Evolutionary conservation across 2,113 vertebrate genomes (phyloP), one percentile per base, ranked within the genome.

Genomic region (Caretta caretta): DNA sequence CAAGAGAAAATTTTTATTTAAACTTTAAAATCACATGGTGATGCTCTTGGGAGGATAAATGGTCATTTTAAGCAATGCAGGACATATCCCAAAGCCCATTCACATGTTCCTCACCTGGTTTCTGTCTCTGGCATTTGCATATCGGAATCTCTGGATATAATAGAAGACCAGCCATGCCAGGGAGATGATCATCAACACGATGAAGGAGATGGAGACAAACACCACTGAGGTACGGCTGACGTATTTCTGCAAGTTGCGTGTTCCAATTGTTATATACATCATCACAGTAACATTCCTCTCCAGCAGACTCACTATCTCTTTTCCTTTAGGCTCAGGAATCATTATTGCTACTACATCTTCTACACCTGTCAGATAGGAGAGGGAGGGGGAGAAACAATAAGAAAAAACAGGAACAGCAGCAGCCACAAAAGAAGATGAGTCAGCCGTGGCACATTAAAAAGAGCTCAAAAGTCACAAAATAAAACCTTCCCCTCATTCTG

Each of bases 121-220:
- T 89, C 99, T 99, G 97, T 99, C 99, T 62, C 99, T 98, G 92
- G 99, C 99, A 53, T 99, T 99, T 14, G 99, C 99, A 31, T 99
- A 99, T 95, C 99, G 99, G 96, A 99, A 99, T 82, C 99, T 98
- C 98, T 99, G 99, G 98, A 99, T 99, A 93, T 99, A 99, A 97
- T 99, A 99, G 98, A 99, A 99, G 98, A 99, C 99, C 57, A 99
- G 99, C 99, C 99, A 99, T 0, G 99, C 99, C 84, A 99, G 98
- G 0, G 99, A 99, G 98, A 99, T 99, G 98, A 99, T 99, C 99
- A 99, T 99, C 96, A 99, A 98, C 85, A 99, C 99, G 86, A 99
- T 99, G 98, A 99, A 99, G 98, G 99, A 99, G 98, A 99, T 99
- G 98, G 99, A 99, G 85, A 99, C 99, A 6, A 99, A 99, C 86